A percentile compares a stretch with the other conserved stretches of the same genome.
phyloP scores from a whole-genome alignment of 2,797 vertebrate genomes.

The Sternarchorhynchus goeldii region DNA sequence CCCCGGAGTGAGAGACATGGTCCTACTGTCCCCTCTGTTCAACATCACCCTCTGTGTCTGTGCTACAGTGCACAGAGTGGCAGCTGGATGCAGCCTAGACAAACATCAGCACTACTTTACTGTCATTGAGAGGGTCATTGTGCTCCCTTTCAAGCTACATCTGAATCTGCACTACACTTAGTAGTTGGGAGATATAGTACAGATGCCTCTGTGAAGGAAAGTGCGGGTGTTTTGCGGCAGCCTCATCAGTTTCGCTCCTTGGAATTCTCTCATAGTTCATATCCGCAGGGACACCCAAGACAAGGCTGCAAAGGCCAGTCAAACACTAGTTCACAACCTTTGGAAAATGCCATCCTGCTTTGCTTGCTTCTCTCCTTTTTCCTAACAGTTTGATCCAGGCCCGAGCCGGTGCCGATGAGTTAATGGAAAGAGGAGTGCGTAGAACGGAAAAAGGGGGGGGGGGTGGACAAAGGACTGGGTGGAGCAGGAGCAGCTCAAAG shows the following conservation, averaged over 20 bases:
- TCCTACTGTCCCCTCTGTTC: constrained; percentile 28
- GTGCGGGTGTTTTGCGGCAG: background rate
- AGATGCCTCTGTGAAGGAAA: background rate
- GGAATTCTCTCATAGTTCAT: background rate
- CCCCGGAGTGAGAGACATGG: constrained; percentile 39
- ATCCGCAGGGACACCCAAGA: constrained; percentile 6
- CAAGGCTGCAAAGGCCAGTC: constrained; percentile 15
- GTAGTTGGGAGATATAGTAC: background rate
- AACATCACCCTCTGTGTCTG: background rate
- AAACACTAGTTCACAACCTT: constrained; percentile 36
- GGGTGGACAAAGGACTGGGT: background rate
- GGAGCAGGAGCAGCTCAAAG: constrained; percentile 43
- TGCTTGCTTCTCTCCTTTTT: constrained; percentile 12
- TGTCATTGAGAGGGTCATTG: background rate
- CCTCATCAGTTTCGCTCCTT: background rate
- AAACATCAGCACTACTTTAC: background rate
- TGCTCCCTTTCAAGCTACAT: background rate
- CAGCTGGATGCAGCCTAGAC: constrained; percentile 2
- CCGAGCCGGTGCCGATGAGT: constrained; percentile 60
- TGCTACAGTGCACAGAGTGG: background rate
- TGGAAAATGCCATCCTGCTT: constrained; percentile 38
- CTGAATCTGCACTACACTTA: background rate
- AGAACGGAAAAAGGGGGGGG: constrained; percentile 45
- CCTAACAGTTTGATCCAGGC: constrained; percentile 34
- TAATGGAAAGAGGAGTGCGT: constrained; percentile 66